Conservation (phyloP, 2,888 invertebrate species). For the Camponotus fellah region DNA sequence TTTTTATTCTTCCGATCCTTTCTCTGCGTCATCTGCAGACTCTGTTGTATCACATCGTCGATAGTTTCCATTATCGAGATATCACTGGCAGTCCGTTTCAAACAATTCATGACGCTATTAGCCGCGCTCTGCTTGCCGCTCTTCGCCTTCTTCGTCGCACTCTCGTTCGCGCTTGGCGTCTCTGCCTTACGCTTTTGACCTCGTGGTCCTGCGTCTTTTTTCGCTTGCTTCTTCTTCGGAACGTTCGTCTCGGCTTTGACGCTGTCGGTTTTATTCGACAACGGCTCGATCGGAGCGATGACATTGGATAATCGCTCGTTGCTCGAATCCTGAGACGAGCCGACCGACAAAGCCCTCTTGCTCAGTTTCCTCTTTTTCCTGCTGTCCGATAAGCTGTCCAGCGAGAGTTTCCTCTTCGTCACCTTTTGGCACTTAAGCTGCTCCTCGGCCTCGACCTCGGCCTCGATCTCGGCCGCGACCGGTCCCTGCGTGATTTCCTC, state of each 20-base stretch:
- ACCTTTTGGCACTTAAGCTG: slow-evolving; percentile 87
- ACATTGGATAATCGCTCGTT: slow-evolving; percentile 59
- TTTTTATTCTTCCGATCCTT: slow-evolving; percentile 78
- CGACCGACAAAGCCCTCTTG: slow-evolving; percentile 84
- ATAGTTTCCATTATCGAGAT: slow-evolving; percentile 84
- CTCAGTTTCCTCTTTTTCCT: slow-evolving; percentile 86
- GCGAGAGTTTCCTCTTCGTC: slow-evolving; percentile 87
- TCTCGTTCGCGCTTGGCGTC: slow-evolving; percentile 71
- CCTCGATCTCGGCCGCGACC: slow-evolving; percentile 34
- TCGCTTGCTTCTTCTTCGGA: slow-evolving; percentile 80
- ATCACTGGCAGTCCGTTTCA: slow-evolving; percentile 75
- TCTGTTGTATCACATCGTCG: slow-evolving; percentile 82
- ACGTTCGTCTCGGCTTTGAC: slow-evolving; percentile 65
- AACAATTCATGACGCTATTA: slow-evolving; percentile 73
- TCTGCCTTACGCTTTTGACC: slow-evolving; percentile 79
- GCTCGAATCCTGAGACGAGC: slow-evolving; percentile 77
- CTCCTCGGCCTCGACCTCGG: slow-evolving; percentile 43
- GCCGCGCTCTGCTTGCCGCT: slow-evolving; percentile 80
- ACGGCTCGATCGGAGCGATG: slow-evolving; percentile 65
- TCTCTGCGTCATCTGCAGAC: slow-evolving; percentile 82
- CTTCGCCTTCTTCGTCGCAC: slow-evolving; percentile 80
- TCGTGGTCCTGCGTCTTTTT: slow-evolving; percentile 46
- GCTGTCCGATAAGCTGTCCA: slow-evolving; percentile 85
- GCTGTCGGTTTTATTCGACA: slow-evolving; percentile 55
- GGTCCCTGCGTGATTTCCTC: slow-evolving; percentile 16